phyloP scores from a whole-genome alignment of 2,888 invertebrate genomes.

The Philereme vetulata region DNA sequence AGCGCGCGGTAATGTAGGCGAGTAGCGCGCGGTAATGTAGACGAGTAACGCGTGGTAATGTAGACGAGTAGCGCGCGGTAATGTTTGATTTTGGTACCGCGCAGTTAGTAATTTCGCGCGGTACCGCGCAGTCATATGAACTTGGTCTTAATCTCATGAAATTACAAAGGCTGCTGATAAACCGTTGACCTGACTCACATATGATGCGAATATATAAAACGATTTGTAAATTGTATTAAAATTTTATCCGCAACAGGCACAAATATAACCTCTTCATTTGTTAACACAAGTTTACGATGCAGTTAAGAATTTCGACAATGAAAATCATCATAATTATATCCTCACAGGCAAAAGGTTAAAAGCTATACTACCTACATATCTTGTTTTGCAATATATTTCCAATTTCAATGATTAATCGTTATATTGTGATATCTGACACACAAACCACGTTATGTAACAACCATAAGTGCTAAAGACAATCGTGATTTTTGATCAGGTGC shows the following conservation, averaged over 20 bases:
- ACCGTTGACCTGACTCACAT: background rate
- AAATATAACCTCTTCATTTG: conserved; percentile 8
- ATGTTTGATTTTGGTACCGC: too few species aligned
- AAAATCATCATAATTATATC: conserved; percentile 35
- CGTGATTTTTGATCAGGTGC: conserved; percentile 16
- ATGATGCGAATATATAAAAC: background rate
- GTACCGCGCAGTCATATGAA: too few species aligned
- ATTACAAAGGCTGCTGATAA: background rate
- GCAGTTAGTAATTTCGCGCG: too few species aligned
- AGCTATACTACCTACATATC: conserved; percentile 25
- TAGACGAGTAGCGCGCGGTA: too few species aligned
- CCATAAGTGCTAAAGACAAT: conserved; percentile 31
- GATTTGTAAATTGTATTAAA: background rate
- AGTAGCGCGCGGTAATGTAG: too few species aligned
- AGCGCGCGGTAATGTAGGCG: too few species aligned
- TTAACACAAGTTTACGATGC: conserved; percentile 10
- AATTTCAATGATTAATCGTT: conserved; percentile 49
- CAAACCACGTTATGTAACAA: conserved; percentile 24
- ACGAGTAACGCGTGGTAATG: too few species aligned
- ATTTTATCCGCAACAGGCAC: background rate
- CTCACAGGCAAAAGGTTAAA: conserved; percentile 33
- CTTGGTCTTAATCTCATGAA: too few species aligned
- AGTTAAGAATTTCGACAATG: conserved; percentile 21
- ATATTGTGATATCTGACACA: conserved; percentile 51
- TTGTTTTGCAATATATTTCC: conserved; percentile 46